A percentile compares a stretch with the other conserved stretches of the same genome.
These are phyloP conservation scores for Leucophenga varia DNA, from an alignment of 1,140 invertebrate species.

Conservation along the genomic window DNA sequence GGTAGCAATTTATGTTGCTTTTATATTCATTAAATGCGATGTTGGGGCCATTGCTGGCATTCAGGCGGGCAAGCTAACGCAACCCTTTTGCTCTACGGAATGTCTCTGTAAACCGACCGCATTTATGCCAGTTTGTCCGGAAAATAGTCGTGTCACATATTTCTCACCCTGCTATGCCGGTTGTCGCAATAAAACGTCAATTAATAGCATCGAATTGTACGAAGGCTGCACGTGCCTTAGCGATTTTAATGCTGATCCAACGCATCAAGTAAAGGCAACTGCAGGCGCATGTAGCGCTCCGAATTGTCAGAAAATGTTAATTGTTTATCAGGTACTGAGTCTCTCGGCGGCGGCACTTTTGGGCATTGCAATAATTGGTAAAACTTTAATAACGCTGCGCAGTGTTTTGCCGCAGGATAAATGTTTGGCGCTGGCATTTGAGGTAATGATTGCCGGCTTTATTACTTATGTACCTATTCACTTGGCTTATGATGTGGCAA, in stretches of 20 bases:
- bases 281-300: conserved; percentile 61
- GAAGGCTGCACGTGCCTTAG: conserved; percentile 60
- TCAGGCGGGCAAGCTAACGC: conserved; percentile 55
- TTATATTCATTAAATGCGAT: conserved; percentile 65
- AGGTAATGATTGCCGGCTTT: conserved; percentile 58
- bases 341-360: conserved; percentile 54
- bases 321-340: conserved; percentile 60
- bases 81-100: conserved; percentile 62
- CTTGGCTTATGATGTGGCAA: conserved; percentile 59
- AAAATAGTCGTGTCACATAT: conserved; percentile 60
- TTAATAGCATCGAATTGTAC: conserved; percentile 58
- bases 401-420: conserved; percentile 62
- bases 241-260: conserved; percentile 17
- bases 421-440: conserved; percentile 62
- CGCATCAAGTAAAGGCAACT: conserved; percentile 38
- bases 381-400: conserved; percentile 61
- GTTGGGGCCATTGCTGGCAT: conserved; percentile 56
- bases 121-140: conserved; percentile 69
- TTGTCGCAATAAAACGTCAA: conserved; percentile 57
- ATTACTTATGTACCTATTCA: conserved; percentile 62
- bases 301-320: conserved; percentile 59
- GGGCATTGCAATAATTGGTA: conserved; percentile 60
- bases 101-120: conserved; percentile 64
- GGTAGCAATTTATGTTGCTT: conserved; percentile 59
- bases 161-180: conserved; percentile 74